Evolutionary conservation across 2,888 invertebrate genomes (phyloP), one percentile per base, ranked within the genome.

Genomic region (Therioaphis trifolii): DNA sequence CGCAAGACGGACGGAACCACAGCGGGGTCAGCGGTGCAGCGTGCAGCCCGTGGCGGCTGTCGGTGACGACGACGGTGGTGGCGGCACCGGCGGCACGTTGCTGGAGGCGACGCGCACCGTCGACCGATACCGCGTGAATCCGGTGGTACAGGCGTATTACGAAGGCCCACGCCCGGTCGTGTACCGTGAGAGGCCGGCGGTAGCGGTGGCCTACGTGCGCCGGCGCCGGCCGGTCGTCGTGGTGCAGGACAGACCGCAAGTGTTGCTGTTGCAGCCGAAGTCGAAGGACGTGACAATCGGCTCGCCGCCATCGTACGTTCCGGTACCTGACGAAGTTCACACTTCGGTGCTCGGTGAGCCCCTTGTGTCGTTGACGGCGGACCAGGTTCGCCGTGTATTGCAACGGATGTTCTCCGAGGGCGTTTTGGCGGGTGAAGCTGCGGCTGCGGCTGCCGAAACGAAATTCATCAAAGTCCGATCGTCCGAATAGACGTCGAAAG

Each of bases 1-100:
- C 29, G 12, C 49, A n/a, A n/a, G 52, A 52, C 72, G n/a, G 11
- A 15, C 29, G n/a, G 52, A 72, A 35, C 35, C 35, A 5, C 52
- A 21, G 35, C 72, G 72, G 7, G 40, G 35, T 55, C 55, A 24
- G 14, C 55, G 74, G 74, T 74, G 74, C n/a, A n/a, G n/a, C 40
- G 74, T 21, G 49, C 11, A 11, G 14, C 74, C 55, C 9, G 7
- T 29, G 5, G 27, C 18, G 24, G 4, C 15, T 9, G 46, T 21
- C 15, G 9, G 46, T 2, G 21, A 14, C 52, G 52, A n/a, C 29
- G 72, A 35, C 15, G 9, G 46, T 2, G 21, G 14, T 29, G 52
- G 29, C 29, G 72, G n/a, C 11, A 21, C 7, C 29, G 72, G n/a
- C 4, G 71, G 27, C 1, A 27, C 49, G 18, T 18, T 35, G 72